Evolutionary conservation across 2,888 invertebrate genomes (phyloP).

Genomic region (Coenonympha arcania): DNA sequence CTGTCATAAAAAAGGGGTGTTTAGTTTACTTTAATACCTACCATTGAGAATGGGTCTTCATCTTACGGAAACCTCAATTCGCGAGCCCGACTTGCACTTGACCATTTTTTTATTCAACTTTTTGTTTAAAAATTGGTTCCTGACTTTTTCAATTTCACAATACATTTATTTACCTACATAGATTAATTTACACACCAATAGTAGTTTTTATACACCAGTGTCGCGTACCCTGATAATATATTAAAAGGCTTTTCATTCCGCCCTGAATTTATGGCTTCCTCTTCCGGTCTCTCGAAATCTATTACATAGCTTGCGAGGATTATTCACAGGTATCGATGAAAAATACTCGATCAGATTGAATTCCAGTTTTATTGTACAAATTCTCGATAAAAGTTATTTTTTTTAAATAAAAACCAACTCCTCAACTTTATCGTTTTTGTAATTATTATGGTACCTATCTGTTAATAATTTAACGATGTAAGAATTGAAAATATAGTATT

Average conservation of each 20-base stretch:
- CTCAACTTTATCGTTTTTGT: too few species aligned
- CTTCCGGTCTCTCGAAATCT: slow-evolving; percentile 59
- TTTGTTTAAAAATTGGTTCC: too few species aligned
- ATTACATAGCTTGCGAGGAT: slow-evolving; percentile 50
- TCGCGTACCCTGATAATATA: background rate
- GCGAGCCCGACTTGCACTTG: too few species aligned
- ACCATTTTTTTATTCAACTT: too few species aligned
- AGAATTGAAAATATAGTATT: too few species aligned
- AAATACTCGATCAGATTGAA: slow-evolving; percentile 31
- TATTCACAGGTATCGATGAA: slow-evolving; percentile 53
- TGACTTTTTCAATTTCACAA: too few species aligned
- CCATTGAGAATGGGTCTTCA: too few species aligned
- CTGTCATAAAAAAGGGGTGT: too few species aligned
- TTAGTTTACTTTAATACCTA: too few species aligned
- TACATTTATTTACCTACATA: background rate
- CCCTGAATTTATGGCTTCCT: slow-evolving; percentile 47
- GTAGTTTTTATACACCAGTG: background rate
- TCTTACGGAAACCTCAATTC: too few species aligned
- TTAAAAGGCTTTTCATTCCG: slow-evolving; percentile 5
- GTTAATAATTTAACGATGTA: too few species aligned
- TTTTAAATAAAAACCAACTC: background rate
- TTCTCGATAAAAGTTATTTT: background rate
- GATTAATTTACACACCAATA: background rate
- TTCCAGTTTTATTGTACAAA: background rate
- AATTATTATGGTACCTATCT: too few species aligned